phyloP scores from a whole-genome alignment of 2,113 vertebrate species.

The Megaceryle torquata region DNA sequence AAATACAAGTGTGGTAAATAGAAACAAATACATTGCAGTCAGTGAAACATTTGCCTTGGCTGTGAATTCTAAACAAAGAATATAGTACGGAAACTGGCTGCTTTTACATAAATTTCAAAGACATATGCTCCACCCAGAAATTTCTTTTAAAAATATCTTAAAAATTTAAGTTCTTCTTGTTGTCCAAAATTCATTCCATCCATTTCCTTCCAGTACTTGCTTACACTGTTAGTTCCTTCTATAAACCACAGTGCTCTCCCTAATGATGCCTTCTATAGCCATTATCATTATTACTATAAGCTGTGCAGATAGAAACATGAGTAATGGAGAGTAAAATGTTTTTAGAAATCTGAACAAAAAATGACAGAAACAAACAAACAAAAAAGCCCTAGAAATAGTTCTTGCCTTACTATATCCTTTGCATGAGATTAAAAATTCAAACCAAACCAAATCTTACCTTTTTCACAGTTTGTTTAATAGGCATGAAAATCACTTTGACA shows the following conservation, averaged over 20 bases:
- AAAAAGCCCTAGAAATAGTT: background rate
- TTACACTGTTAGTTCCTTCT: background rate
- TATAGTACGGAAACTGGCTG: background rate
- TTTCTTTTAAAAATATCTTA: background rate
- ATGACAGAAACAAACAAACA: background rate
- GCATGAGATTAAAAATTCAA: background rate
- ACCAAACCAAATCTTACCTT: background rate
- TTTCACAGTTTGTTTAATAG: background rate
- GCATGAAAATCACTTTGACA: background rate
- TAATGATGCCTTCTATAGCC: background rate
- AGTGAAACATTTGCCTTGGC: background rate
- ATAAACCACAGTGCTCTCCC: background rate
- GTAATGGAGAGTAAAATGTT: background rate
- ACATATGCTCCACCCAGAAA: background rate
- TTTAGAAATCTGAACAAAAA: background rate
- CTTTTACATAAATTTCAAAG: background rate
- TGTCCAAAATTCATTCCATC: background rate
- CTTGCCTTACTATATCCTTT: background rate
- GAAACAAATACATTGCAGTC: background rate
- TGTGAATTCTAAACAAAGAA: background rate
- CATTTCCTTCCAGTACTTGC: background rate
- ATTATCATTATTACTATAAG: background rate
- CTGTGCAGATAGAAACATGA: background rate
- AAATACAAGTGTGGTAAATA: background rate
- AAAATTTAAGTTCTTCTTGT: background rate